Percentiles rank a stretch among this genome's conserved stretches.
Evolutionary conservation across 1,140 invertebrate genomes (phyloP).

Genomic region (Eumaeus atala): DNA sequence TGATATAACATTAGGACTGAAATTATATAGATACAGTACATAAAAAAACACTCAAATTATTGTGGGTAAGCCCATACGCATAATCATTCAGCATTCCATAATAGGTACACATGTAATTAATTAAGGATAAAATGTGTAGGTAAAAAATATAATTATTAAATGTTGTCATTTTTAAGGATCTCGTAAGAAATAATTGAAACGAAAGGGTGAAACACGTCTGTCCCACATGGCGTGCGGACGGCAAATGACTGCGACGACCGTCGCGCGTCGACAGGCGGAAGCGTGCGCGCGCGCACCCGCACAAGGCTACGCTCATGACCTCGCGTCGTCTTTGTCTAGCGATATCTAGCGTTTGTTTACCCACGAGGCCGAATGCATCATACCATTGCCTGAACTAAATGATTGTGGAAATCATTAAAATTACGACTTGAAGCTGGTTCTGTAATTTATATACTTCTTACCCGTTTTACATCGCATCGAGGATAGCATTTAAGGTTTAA

Average conservation of each 20-base stretch:
- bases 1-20: too few species aligned
- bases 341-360: constrained; percentile 71
- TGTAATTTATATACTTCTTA: neutral
- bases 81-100: too few species aligned
- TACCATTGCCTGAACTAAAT: constrained; percentile 54
- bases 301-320: constrained; percentile 71
- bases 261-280: constrained; percentile 59
- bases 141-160: neutral
- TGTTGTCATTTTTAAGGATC: too few species aligned
- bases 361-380: constrained; percentile 69
- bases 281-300: constrained; percentile 62
- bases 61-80: too few species aligned
- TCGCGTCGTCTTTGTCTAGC: constrained; percentile 71
- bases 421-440: constrained; percentile 6
- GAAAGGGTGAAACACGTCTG: constrained; percentile 22
- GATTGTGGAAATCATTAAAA: constrained; percentile 52
- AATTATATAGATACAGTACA: too few species aligned
- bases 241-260: constrained; percentile 39
- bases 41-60: too few species aligned
- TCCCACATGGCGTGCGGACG: constrained; percentile 30
- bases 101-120: neutral
- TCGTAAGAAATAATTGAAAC: too few species aligned
- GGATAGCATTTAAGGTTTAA: neutral
- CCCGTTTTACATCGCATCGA: neutral
- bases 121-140: neutral